phyloP scores from a whole-genome alignment of 2,113 vertebrate species.

The Syrrhaptes paradoxus region DNA sequence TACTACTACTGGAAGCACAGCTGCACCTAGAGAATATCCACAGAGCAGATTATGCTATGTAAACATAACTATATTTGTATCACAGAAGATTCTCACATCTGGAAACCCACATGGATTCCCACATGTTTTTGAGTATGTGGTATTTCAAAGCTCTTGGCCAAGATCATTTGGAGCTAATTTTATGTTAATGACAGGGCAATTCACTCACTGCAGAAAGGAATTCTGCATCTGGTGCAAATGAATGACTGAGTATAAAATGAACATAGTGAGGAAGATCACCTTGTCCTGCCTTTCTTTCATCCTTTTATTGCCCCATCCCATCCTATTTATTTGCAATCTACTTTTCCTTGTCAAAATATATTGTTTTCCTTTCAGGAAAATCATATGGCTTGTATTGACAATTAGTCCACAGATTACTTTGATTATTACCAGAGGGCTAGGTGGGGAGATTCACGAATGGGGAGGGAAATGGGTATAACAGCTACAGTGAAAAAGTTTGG shows the following conservation, averaged over 20 bases:
- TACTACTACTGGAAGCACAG: neutral
- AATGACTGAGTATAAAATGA: neutral
- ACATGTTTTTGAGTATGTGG: neutral
- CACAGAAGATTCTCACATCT: conserved; percentile 38
- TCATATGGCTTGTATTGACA: neutral
- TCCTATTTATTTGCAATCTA: neutral
- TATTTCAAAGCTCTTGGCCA: conserved; percentile 6
- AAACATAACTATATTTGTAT: conserved; percentile 1
- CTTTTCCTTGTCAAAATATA: neutral
- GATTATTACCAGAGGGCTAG: neutral
- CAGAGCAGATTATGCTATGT: neutral
- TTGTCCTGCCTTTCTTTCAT: neutral
- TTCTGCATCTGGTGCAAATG: neutral
- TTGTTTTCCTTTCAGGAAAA: neutral
- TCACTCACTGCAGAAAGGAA: neutral
- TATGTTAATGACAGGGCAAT: conserved; percentile 25
- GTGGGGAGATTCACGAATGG: neutral
- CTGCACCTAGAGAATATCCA: neutral
- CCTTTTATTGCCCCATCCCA: neutral
- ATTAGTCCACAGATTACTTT: neutral
- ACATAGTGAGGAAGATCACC: neutral
- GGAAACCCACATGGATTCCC: neutral
- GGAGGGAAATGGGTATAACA: neutral
- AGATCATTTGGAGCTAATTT: conserved; percentile 7
- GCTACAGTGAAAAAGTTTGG: neutral